Evolutionary conservation across 2,797 vertebrate species (phyloP), one percentile per base, ranked within the genome.

Genomic region (Sphaeramia orbicularis): DNA sequence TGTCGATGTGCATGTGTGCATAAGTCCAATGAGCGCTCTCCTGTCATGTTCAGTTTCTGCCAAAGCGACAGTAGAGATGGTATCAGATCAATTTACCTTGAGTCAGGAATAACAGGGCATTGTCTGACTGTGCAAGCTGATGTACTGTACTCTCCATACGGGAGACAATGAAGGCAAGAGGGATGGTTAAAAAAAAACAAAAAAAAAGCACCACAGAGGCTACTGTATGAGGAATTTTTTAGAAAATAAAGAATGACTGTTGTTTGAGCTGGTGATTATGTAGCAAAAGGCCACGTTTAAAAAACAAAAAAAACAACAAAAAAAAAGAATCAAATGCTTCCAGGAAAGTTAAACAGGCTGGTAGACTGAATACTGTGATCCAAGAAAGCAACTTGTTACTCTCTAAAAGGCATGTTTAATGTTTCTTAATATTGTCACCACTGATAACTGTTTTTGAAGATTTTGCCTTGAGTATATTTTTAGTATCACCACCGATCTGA

Each of bases 321-420:
- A 7, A 66, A 50, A 41, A 44, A 62, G 8, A 82, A 86, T 87
- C 71, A 40, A 77, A 80, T 52, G 74, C 86, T 89, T 91, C 90
- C 85, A 88, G 61, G 32, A 80, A 54, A 65, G 43, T 16, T 11
- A n/a, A 52, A 38, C 16, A 48, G 57, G 52, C 50, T 54, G 63
- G 8, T 42, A 51, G 58, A 83, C 80, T 87, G 71, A 83, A 84
- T 72, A 89, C 87, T 89, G 90, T 90, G 85, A 90, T 75, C 53
- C 37, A 41, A 59, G 62, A 73, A 65, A 81, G 57, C 62, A 47
- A 70, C 70, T 55, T 32, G 56, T 76, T 55, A 41, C 52, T 71
- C 42, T 53, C 49, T 45, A 58, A 71, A 68, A 66, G 64, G 74
- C 74, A 64, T 19, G 18, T 54, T 54, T 54, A 27, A 54, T 49